Evolutionary conservation across 1,140 invertebrate genomes (phyloP), one percentile per base, ranked within the genome.

Genomic region (Copidosoma floridanum): DNA sequence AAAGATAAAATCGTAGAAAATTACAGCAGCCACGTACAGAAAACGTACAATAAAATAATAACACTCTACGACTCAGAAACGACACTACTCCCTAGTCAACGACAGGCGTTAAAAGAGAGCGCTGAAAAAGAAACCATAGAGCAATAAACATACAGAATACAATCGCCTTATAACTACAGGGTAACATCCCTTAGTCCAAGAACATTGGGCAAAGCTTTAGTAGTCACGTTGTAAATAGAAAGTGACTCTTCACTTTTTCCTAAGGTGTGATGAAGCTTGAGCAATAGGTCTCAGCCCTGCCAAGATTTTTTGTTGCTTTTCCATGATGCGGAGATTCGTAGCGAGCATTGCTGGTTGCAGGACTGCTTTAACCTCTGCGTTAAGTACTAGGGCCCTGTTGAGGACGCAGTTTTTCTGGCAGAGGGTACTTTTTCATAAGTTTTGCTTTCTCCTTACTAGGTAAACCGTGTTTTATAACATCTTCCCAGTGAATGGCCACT

Each of bases 381-480:
- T 65, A 0, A 65, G 16, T 16, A 27, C 41, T 12, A 57, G 64
- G 2, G 64, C 41, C 12, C 54, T 54, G 7, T 56, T 40, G 2
- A 32, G 38, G 16, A 44, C 12, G 26, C 57, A 63, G 37, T n/a
- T 66, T 66, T 40, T 61, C 44, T 3, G 65, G 61, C 12, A 54
- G 24, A 4, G 61, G 46, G 43, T 63, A 58, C 35, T 63, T 63
- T 24, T 57, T 63, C 5, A 63, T 16, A 11, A 63, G 23, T 2
- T 27, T 24, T 8, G 40, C 29, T 6, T 37, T 40, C 10, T 67
- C 66, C 2, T 65, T 61, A 20, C 10, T 44, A 0, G 61, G 63
- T n/a, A 68, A 23, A 0, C 67, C 65, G 18, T 63, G 27, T 54
- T 62, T 60, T 12, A 67, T 26, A 1, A 65, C 24, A 1, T 69